phyloP scores from a whole-genome alignment of 2,113 vertebrate genomes.

The Dolichallabes microphthalmus region DNA sequence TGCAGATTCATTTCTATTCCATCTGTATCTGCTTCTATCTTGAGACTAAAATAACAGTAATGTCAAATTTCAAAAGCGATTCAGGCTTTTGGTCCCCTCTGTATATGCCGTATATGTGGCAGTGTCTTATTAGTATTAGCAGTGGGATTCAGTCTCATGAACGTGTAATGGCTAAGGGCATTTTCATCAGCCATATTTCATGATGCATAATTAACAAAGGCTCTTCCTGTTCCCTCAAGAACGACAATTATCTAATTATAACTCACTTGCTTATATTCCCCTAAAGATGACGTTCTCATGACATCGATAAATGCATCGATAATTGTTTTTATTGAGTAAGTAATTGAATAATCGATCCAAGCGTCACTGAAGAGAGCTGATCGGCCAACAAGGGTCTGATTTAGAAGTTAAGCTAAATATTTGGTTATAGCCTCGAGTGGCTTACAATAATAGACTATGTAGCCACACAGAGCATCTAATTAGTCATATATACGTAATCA shows the following conservation, averaged over 20 bases:
- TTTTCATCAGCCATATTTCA: constrained; percentile 41
- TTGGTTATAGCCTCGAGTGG: constrained; percentile 36
- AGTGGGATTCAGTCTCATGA: not conserved
- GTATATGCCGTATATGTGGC: not conserved
- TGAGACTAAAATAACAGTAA: too few species aligned
- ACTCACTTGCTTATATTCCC: constrained; percentile 36
- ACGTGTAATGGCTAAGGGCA: not conserved
- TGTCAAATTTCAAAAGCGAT: too few species aligned
- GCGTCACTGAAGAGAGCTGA: constrained; percentile 33
- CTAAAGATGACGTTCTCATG: constrained; percentile 31
- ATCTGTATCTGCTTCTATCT: too few species aligned
- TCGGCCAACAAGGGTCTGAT: constrained; percentile 29
- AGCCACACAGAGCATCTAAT: constrained; percentile 34
- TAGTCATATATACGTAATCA: constrained; percentile 33
- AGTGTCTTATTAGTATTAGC: not conserved
- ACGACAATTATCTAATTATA: constrained; percentile 49
- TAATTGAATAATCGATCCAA: constrained; percentile 50
- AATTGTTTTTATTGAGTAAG: constrained; percentile 53
- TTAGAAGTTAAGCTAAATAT: constrained; percentile 12
- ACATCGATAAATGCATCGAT: constrained; percentile 47
- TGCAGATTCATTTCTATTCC: too few species aligned
- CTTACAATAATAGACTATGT: constrained; percentile 37
- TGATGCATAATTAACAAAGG: constrained; percentile 42
- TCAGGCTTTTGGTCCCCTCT: too few species aligned
- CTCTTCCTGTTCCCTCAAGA: constrained; percentile 32